Conservation (phyloP, 2,888 invertebrate species). For the Drepanosiphum platanoidis region DNA sequence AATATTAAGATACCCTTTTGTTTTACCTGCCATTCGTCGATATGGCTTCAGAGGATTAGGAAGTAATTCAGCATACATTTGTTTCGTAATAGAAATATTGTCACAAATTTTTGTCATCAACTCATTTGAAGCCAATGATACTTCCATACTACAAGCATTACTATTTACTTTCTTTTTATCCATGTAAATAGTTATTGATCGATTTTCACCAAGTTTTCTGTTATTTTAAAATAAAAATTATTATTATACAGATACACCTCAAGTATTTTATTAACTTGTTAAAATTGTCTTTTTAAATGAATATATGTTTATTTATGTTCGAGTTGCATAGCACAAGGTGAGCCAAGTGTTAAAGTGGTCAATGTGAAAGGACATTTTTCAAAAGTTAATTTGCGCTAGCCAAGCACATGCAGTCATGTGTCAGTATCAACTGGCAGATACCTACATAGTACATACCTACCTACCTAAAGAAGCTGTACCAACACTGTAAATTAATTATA, state of each 20-base stretch:
- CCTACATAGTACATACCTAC: too few relatives aligned
- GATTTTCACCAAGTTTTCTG: slow-evolving; percentile 24
- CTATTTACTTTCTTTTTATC: slow-evolving; percentile 32
- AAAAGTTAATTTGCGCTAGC: too few relatives aligned
- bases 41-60: slow-evolving; percentile 53
- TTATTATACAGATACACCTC: not conserved
- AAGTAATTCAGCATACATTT: slow-evolving; percentile 57
- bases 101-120: slow-evolving; percentile 41
- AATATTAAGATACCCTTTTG: not conserved
- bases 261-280: not conserved
- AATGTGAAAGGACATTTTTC: too few relatives aligned
- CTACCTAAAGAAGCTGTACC: too few relatives aligned
- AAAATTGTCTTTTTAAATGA: too few relatives aligned
- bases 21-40: slow-evolving; percentile 56
- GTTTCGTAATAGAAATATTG: slow-evolving; percentile 50
- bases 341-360: too few relatives aligned
- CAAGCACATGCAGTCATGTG: too few relatives aligned
- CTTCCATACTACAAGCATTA: slow-evolving; percentile 44
- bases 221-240: slow-evolving; percentile 1
- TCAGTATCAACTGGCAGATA: too few relatives aligned
- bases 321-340: too few relatives aligned
- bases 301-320: too few relatives aligned
- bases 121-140: slow-evolving; percentile 28
- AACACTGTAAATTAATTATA: too few relatives aligned
- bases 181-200: slow-evolving; percentile 54